These are phyloP conservation scores for Sebastes oblongus DNA, from an alignment of 2,797 vertebrate genomes.

Conservation along the genomic window DNA sequence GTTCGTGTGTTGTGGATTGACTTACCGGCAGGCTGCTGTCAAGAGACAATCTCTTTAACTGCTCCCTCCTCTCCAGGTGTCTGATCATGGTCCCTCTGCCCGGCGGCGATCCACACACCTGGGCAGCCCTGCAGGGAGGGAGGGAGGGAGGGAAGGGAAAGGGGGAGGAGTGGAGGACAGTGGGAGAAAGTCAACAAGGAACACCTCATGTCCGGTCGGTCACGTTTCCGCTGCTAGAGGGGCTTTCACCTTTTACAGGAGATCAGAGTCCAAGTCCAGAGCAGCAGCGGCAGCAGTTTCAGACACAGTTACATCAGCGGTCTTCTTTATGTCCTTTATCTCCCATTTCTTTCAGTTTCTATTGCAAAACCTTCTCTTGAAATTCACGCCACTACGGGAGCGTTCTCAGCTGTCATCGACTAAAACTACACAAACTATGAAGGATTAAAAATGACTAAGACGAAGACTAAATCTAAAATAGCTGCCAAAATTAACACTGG, in stretches of 20 bases:
- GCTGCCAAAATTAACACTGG: too few relatives aligned
- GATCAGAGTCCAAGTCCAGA: conserved; percentile 59
- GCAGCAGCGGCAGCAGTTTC: not conserved
- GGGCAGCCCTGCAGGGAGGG: conserved; percentile 64
- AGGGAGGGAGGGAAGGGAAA: not conserved
- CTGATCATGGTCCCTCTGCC: conserved; percentile 80
- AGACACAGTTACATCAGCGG: not conserved
- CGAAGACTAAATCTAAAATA: too few relatives aligned
- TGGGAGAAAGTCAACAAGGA: conserved; percentile 60
- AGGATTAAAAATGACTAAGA: too few relatives aligned
- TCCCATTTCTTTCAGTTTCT: not conserved
- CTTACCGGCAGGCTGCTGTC: conserved; percentile 88
- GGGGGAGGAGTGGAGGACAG: conserved; percentile 38
- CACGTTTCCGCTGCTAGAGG: conserved; percentile 20
- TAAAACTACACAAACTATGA: too few relatives aligned
- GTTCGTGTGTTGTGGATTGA: conserved; percentile 26
- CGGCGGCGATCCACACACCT: conserved; percentile 74
- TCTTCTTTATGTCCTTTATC: not conserved
- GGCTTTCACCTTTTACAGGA: conserved; percentile 43
- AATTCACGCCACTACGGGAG: not conserved
- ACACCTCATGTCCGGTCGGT: conserved; percentile 34
- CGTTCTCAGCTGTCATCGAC: too few relatives aligned
- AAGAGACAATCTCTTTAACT: conserved; percentile 85
- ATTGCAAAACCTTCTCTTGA: not conserved
- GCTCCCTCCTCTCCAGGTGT: conserved; percentile 82